Conservation (phyloP, 2,797 vertebrate genomes). For the Amazona finschi region DNA sequence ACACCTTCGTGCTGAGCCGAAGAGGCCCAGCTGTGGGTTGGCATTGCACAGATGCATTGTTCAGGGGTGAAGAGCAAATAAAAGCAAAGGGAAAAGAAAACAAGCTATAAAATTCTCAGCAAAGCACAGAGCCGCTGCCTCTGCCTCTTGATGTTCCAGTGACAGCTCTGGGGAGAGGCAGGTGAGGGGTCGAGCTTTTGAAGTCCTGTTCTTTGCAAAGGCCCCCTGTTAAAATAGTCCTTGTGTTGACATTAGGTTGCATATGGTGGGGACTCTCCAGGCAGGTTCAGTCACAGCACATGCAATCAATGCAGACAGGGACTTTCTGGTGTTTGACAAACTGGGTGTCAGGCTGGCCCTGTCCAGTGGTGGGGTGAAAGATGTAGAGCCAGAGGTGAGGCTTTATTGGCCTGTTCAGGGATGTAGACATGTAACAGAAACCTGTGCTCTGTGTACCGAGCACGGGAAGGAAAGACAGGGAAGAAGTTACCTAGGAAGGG, state of each 20-base stretch:
- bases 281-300: not conserved
- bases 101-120: conserved; percentile 73
- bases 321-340: not conserved
- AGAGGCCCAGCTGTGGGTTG: conserved; percentile 58
- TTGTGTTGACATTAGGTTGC: conserved; percentile 51
- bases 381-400: not conserved
- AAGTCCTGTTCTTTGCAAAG: conserved; percentile 65
- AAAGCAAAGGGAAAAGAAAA: conserved; percentile 77
- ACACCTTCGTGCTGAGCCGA: conserved; percentile 39
- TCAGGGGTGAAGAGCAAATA: conserved; percentile 72
- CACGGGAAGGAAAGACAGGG: fast-evolving
- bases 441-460: fast-evolving
- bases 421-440: not conserved
- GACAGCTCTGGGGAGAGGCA: conserved; percentile 60
- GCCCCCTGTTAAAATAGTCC: conserved; percentile 55
- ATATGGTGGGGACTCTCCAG: conserved; percentile 6
- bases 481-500: not conserved
- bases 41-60: conserved; percentile 59
- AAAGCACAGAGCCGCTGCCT: conserved; percentile 51
- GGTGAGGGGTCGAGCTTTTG: conserved; percentile 61
- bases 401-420: not conserved
- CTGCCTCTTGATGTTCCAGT: conserved; percentile 62
- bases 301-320: not conserved
- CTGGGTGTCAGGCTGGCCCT: fast-evolving
- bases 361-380: fast-evolving